Conservation (phyloP, 2,888 invertebrate genomes). For the Ceramica pisi region DNA sequence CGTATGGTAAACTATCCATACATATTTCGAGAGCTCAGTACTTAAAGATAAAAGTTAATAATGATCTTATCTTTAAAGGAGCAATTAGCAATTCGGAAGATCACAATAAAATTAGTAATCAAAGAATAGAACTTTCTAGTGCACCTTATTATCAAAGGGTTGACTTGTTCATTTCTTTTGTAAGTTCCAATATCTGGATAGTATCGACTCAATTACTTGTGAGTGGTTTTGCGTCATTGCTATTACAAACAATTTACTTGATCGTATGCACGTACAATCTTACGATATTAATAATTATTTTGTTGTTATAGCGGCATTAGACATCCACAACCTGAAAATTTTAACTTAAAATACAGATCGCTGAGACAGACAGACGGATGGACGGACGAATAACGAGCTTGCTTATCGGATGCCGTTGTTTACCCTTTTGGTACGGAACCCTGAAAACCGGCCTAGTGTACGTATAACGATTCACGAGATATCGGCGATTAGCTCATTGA, state of each 20-base stretch:
- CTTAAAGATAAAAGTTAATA: conserved; percentile 15
- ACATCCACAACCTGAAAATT: too few species aligned
- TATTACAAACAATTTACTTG: conserved; percentile 27
- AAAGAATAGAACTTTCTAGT: conserved; percentile 21
- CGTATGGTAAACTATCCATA: not conserved
- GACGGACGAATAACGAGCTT: too few species aligned
- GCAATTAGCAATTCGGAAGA: not conserved
- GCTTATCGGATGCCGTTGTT: too few species aligned
- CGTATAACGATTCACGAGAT: too few species aligned
- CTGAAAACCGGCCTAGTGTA: too few species aligned
- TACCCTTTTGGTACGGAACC: too few species aligned
- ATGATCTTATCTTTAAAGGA: not conserved
- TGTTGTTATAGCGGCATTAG: too few species aligned
- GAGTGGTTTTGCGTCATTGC: conserved; percentile 47
- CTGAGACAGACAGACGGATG: too few species aligned
- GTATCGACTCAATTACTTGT: conserved; percentile 15
- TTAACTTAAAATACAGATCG: too few species aligned
- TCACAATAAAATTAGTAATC: not conserved
- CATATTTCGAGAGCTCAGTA: not conserved
- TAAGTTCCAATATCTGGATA: not conserved
- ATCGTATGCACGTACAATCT: not conserved
- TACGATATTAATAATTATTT: not conserved
- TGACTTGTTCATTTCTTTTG: conserved; percentile 6
- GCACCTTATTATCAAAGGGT: not conserved
- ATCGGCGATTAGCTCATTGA: too few species aligned